Base-by-base conservation (phyloP, 2,797 vertebrate genomes). In the Eupleurogrammus muticus region DNA sequence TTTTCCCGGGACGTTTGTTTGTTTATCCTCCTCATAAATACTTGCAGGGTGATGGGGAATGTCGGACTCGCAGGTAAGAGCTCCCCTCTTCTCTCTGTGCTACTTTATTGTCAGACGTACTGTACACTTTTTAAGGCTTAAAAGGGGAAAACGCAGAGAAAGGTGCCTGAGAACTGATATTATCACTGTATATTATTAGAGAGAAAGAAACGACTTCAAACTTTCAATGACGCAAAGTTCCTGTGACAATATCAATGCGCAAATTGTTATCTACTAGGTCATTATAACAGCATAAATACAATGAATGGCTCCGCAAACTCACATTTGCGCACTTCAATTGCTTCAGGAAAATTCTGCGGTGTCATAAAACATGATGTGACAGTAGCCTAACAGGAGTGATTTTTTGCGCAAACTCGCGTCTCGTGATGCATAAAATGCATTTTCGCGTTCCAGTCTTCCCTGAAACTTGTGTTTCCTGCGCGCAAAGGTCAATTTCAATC, bases 11-110 rank as follows among this genome's bases (percentile, higher is more conserved):
- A 94, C 92, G 90, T 95, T 81, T 96, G 93, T 89, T 89, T 96
- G 94, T 92, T 97, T 86, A 83, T 96, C 80, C 92, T 95, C 73
- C 91, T 97, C 91, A 92, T 95, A 86, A 92, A 92, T 91, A 92
- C 89, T 87, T 92, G 92, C 91, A 89, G 92, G 89, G 89, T 95
- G 86, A 94, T 94, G 86, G 94, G 92, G 86, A 94, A 95, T 93
- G 93, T 87, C 88, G 96, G 93, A 86, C 90, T 89, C 72, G 87
- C 96, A 97, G 97, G 97, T 97, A 96, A 96, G 95, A 73, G 55
- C 81, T 63, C 60, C 65, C 73, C 46, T 82, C 68, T 75, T 56
- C 66, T 78, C 69, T 77, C 61, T n/a, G 52, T 47, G 55, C 75
- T 5, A 10, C 64, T 70, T 65, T 60, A 32, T 70, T 65, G 57